These are phyloP conservation scores for Otolemur garnettii DNA, from an alignment of 2,113 vertebrate genomes.

Conservation along the genomic window DNA sequence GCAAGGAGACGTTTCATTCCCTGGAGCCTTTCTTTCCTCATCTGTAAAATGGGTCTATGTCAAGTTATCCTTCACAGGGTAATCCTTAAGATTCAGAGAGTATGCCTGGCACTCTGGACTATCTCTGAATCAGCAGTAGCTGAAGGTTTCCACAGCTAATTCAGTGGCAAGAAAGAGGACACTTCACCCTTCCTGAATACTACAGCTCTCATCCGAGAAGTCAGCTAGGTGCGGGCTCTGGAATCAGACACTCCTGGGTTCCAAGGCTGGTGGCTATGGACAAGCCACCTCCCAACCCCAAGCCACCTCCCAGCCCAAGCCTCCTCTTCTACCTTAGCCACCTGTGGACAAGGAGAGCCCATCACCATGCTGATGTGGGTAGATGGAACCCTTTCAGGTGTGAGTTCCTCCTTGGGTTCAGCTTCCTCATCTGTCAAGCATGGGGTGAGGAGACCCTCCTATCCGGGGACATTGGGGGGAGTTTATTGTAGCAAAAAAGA, in stretches of 20 bases:
- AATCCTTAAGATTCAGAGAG: not conserved
- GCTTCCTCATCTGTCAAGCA: not conserved
- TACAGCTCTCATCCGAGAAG: conserved; percentile 85
- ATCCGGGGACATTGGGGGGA: not conserved
- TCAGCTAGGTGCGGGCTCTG: conserved; percentile 82
- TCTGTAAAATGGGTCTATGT: not conserved
- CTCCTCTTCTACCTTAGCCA: not conserved
- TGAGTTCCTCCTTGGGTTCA: no score
- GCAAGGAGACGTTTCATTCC: conserved; percentile 62
- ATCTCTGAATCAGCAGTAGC: not conserved
- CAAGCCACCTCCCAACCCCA: conserved; percentile 31
- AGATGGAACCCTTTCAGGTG: not conserved
- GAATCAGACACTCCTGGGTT: conserved; percentile 34
- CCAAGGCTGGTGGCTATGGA: conserved; percentile 83
- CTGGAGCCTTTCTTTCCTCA: not conserved
- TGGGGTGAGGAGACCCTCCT: not conserved
- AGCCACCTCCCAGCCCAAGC: conserved; percentile 27
- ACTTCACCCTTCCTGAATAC: not conserved
- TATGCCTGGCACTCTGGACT: not conserved
- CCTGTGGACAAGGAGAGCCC: not conserved
- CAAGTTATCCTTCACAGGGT: not conserved
- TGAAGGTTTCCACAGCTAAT: not conserved
- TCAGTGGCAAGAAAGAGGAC: not conserved
- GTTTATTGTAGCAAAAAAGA: not conserved
- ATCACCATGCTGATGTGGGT: no score